Evolutionary conservation across 2,113 vertebrate genomes (phyloP).

Genomic region (Donacobius atricapilla): DNA sequence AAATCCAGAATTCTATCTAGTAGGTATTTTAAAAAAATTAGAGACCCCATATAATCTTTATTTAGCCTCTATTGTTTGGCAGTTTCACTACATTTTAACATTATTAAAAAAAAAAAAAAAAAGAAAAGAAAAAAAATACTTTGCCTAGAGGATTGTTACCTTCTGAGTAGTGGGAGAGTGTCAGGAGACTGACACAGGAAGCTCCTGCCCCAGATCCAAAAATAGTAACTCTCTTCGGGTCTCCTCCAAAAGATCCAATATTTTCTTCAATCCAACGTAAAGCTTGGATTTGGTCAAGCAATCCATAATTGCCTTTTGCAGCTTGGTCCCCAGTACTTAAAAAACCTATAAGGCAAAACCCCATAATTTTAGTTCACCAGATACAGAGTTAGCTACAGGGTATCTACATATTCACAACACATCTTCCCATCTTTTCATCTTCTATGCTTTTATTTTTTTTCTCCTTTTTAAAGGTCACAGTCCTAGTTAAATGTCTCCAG

Average conservation of each 20-base stretch:
- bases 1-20: not conserved
- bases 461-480: not conserved
- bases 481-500: conserved; percentile 15
- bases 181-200: conserved; percentile 93
- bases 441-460: not conserved
- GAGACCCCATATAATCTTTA: not conserved
- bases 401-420: conserved; percentile 9
- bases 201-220: conserved; percentile 96
- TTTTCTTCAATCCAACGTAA: conserved; percentile 97
- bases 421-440: not conserved
- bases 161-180: conserved; percentile 96
- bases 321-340: conserved; percentile 96
- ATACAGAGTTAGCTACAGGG: conserved; percentile 1
- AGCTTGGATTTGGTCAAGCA: conserved; percentile 96
- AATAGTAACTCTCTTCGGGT: conserved; percentile 93
- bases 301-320: conserved; percentile 94
- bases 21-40: not conserved
- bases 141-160: conserved; percentile 72
- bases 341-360: conserved; percentile 79
- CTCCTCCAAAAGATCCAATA: conserved; percentile 92
- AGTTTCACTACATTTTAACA: not conserved
- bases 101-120: not conserved
- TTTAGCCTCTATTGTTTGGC: not conserved
- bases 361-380: not conserved
- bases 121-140: not conserved